These are phyloP conservation scores for Drosophila micromelanica DNA, from an alignment of 1,140 invertebrate species.

Conservation along the genomic window DNA sequence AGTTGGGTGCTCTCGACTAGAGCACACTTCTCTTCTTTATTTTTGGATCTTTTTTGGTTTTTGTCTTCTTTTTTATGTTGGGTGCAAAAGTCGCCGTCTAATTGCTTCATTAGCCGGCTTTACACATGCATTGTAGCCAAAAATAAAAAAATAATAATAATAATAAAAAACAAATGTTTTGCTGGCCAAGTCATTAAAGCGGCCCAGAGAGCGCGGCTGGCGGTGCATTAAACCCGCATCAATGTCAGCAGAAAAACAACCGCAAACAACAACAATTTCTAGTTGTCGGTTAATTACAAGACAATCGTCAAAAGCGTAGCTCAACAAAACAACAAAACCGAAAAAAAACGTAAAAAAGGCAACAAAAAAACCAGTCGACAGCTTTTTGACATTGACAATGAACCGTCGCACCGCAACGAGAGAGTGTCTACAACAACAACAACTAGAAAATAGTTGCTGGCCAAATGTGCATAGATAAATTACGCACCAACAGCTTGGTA, in stretches of 20 bases:
- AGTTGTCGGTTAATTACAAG: conserved; percentile 67
- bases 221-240: conserved; percentile 76
- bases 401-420: conserved; percentile 34
- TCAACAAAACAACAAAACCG: conserved; percentile 33
- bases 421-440: conserved; percentile 25
- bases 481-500: conserved; percentile 43
- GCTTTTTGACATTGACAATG: conserved; percentile 75
- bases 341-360: conserved; percentile 22
- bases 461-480: conserved; percentile 61
- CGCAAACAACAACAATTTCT: conserved; percentile 41
- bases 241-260: conserved; percentile 54
- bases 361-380: conserved; percentile 49
- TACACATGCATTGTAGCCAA: not conserved
- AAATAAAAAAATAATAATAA: conserved; percentile 1
- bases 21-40: not conserved
- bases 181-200: conserved; percentile 42
- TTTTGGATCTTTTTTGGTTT: not conserved
- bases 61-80: not conserved
- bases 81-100: conserved; percentile 34
- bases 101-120: conserved; percentile 51
- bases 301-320: conserved; percentile 58
- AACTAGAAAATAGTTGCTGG: conserved; percentile 43
- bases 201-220: conserved; percentile 13
- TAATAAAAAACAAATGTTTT: conserved; percentile 41
- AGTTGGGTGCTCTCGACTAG: no score